phyloP scores from a whole-genome alignment of 2,888 invertebrate species.

The Nomada lathburiana region DNA sequence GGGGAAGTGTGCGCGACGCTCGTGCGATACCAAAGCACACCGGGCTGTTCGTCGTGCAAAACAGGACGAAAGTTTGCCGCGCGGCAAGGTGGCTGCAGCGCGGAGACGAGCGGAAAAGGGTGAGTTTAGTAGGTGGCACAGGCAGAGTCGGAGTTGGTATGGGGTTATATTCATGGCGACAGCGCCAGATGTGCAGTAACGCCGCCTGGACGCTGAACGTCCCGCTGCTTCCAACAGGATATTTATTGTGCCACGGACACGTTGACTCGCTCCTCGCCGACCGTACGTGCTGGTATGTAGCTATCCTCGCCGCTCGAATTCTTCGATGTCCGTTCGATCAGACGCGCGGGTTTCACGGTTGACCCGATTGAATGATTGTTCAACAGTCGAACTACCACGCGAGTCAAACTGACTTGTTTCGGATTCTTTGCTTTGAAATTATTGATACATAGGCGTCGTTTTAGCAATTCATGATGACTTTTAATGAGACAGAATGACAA shows the following conservation, averaged over 20 bases:
- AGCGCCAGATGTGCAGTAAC: constrained; percentile 79
- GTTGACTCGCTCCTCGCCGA: constrained; percentile 72
- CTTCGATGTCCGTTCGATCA: constrained; percentile 41
- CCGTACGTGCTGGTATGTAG: constrained; percentile 68
- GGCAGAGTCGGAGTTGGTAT: constrained; percentile 46
- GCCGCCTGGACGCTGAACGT: constrained; percentile 77
- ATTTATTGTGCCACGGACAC: constrained; percentile 81
- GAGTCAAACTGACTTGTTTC: too few species aligned
- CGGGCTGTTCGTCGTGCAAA: constrained; percentile 66
- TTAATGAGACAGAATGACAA: too few species aligned
- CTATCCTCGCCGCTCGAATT: constrained; percentile 39
- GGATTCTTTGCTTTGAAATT: too few species aligned
- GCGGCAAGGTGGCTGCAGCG: constrained; percentile 39
- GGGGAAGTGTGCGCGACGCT: not conserved
- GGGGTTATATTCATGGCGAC: constrained; percentile 81
- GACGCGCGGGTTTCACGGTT: constrained; percentile 39
- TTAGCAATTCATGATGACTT: too few species aligned
- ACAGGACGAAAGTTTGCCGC: constrained; percentile 78
- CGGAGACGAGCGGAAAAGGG: constrained; percentile 54
- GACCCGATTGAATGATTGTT: constrained; percentile 5
- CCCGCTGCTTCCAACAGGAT: constrained; percentile 78
- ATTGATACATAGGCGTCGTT: too few species aligned
- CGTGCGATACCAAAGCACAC: constrained; percentile 27
- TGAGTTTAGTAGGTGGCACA: constrained; percentile 60
- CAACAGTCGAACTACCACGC: not conserved